Evolutionary conservation across 2,797 vertebrate species (phyloP).

Genomic region (Molossus alvarezi): DNA sequence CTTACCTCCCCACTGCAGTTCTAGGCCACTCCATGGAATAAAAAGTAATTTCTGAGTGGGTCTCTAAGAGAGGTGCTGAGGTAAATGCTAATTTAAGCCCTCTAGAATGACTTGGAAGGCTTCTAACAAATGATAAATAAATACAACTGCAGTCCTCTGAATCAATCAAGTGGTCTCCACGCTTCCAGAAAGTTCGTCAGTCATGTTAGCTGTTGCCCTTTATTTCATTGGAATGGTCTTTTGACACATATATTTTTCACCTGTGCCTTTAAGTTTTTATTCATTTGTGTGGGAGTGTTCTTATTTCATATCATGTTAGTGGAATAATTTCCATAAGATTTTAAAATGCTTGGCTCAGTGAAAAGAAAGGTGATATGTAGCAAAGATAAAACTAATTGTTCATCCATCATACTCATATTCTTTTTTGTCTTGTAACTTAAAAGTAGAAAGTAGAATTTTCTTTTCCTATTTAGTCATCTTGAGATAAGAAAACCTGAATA

Average conservation of each 20-base stretch:
- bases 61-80: not conserved
- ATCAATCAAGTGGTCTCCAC: not conserved
- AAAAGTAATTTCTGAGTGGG: not conserved
- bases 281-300: not conserved
- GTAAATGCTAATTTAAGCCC: not conserved
- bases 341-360: not conserved
- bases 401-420: not conserved
- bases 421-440: not conserved
- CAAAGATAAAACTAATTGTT: not conserved
- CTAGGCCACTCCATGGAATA: not conserved
- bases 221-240: slow-evolving; percentile 42
- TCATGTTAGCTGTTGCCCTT: slow-evolving; percentile 1
- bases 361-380: not conserved
- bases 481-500: slow-evolving; percentile 23
- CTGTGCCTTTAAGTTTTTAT: not conserved
- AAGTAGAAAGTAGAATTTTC: not conserved
- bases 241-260: not conserved
- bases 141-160: not conserved
- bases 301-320: slow-evolving; percentile 31
- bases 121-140: not conserved
- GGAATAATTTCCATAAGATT: slow-evolving; percentile 40
- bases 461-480: slow-evolving; percentile 29
- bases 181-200: slow-evolving; percentile 3
- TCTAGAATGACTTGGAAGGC: not conserved
- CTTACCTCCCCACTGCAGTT: not conserved